Evolutionary conservation across 1,140 invertebrate species (phyloP), one percentile per base, ranked within the genome.

Genomic region (Lucilia cuprina): DNA sequence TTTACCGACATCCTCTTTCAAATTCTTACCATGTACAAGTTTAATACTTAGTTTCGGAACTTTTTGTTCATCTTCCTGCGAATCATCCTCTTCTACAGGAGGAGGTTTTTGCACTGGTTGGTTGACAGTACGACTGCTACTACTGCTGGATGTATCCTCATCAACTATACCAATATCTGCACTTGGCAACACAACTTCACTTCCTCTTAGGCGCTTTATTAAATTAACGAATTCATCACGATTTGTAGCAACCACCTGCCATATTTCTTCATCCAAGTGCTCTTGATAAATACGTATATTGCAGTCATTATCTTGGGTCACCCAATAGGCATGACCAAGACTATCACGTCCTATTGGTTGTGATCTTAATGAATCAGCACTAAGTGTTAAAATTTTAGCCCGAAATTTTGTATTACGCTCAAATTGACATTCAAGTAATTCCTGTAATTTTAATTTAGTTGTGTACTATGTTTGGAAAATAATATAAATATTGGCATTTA

Each of bases 401-500:
- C 99, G 98, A 91, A 99, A 99, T 90, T 97, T 99, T 70, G 93
- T 92, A 93, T 99, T 98, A 85, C 94, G 94, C 89, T 99, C 98
- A 93, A 99, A 99, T 91, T 99, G 98, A 86, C 95, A 94, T 92
- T 99, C 98, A 85, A 99, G 92, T 74, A 99, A 92, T 89, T 96
- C 94, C 97, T 98, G 92, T 91, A 88, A 77, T 87, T 41, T 14
- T 19, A 65, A 60, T 70, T 47, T 21, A 2, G n/a, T 19, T 78
- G n/a, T 78, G 25, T n/a, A 78, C 41, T 14, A 77, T 14, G 74
- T 17, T 7, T 70, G 65, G 8, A 34, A 74, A 19, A 0, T 55
- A 82, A 34, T 70, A 8, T 41, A 8, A 41, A 7, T 8, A 41
- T 30, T n/a, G n/a, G n/a, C n/a, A 14, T 25, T 82, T 89, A 94